Evolutionary conservation across 30 jellyfish, hydroid and myxozoan species (phyloP).

Genomic region (Rhopilema esculentum): DNA sequence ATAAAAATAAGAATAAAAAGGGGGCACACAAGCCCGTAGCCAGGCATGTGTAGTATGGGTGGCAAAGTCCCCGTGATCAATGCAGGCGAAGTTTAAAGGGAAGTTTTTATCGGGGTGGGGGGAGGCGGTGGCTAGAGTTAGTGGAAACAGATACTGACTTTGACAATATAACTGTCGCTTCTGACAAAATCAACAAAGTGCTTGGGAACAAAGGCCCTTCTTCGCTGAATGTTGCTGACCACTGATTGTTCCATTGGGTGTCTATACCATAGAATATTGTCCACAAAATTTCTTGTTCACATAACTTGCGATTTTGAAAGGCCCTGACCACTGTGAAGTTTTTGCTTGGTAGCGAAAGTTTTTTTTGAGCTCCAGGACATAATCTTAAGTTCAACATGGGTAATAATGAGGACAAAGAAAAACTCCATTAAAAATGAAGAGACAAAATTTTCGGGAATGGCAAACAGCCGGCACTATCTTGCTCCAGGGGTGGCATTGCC

Average conservation of each 20-base stretch:
- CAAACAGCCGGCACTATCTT: not conserved
- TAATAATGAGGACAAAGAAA: not conserved
- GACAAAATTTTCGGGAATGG: not conserved
- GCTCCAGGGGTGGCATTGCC: constrained; percentile 20
- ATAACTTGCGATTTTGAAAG: too few species aligned
- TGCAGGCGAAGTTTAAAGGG: not conserved
- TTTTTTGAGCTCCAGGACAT: not conserved
- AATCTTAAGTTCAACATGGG: not conserved
- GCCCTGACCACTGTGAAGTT: not conserved
- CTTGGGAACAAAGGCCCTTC: not conserved
- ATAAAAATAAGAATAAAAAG: not conserved
- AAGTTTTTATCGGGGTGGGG: not conserved
- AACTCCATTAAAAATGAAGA: not conserved
- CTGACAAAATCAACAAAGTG: not conserved
- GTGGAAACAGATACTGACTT: not conserved
- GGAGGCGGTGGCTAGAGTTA: not conserved
- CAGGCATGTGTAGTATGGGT: not conserved
- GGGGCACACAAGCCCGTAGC: not conserved
- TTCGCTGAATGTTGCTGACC: not conserved
- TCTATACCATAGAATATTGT: too few species aligned
- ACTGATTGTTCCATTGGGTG: too few species aligned
- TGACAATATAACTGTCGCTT: not conserved
- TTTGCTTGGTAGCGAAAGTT: not conserved
- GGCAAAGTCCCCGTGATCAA: not conserved
- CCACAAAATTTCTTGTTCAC: too few species aligned